A percentile compares a stretch with the other conserved stretches of the same genome.
phyloP scores from a whole-genome alignment of 2,797 vertebrate species.

The Hypotaenidia okinawae region DNA sequence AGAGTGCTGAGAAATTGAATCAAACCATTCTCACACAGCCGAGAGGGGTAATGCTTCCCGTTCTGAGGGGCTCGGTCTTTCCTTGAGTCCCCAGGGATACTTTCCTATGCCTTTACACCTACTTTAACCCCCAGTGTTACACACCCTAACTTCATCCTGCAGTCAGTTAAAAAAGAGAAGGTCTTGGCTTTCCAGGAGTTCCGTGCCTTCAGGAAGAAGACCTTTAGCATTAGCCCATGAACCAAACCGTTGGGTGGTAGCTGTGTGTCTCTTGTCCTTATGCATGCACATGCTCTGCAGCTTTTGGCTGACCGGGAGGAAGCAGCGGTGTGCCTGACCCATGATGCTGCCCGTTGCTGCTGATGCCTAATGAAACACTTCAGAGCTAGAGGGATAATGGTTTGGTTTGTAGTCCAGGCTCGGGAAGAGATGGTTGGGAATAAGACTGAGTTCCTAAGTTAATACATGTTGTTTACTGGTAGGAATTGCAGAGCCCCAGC shows the following conservation, averaged over 20 bases:
- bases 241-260: neutral
- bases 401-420: neutral
- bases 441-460: neutral
- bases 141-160: neutral
- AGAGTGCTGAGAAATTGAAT: neutral
- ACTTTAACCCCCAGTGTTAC: neutral
- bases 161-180: neutral
- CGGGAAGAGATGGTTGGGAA: neutral
- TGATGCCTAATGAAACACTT: neutral
- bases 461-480: neutral
- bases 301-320: neutral
- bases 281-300: rapidly evolving
- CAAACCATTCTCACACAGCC: neutral
- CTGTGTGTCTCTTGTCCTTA: neutral
- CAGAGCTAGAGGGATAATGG: neutral
- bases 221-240: rapidly evolving
- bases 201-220: neutral
- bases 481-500: neutral
- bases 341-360: neutral
- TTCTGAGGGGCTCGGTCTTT: neutral
- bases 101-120: neutral
- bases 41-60: neutral
- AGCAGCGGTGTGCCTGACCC: neutral
- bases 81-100: neutral
- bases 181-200: neutral